These are phyloP conservation scores for Plusia festucae DNA, from an alignment of 2,888 invertebrate genomes.

Conservation along the genomic window DNA sequence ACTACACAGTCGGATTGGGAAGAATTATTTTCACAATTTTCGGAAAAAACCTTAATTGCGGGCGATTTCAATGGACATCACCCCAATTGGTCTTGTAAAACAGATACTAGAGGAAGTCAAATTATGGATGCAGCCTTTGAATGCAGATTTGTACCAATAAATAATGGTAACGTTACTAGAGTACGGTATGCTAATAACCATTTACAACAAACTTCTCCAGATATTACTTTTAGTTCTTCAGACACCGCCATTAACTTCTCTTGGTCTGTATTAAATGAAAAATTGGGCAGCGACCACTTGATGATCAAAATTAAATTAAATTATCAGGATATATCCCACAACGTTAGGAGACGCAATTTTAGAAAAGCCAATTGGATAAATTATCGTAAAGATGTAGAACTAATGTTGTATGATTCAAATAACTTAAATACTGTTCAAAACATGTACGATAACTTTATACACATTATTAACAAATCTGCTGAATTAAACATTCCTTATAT, in stretches of 20 bases:
- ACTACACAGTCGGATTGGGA: not conserved
- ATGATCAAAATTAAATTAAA: not conserved
- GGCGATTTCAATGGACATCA: not conserved
- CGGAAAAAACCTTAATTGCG: not conserved
- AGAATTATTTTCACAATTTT: not conserved
- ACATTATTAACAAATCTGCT: slow-evolving; percentile 6
- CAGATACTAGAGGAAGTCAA: not conserved
- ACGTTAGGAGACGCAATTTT: not conserved
- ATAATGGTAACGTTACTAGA: not conserved
- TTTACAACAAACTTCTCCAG: not conserved
- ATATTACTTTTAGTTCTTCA: not conserved
- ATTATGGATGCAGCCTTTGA: not conserved
- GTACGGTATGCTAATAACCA: not conserved
- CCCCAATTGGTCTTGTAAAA: not conserved
- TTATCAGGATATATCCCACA: not conserved
- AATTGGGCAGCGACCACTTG: not conserved
- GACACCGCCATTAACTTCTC: not conserved
- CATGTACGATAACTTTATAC: not conserved
- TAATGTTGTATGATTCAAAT: too few species aligned
- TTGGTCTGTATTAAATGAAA: not conserved
- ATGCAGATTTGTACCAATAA: not conserved
- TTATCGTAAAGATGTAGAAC: slow-evolving; percentile 6
- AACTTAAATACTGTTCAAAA: too few species aligned
- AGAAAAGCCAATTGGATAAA: not conserved
- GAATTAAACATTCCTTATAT: not conserved